Evolutionary conservation across 2,113 vertebrate genomes (phyloP), one percentile per base, ranked within the genome.

Genomic region (Calcarius ornatus): DNA sequence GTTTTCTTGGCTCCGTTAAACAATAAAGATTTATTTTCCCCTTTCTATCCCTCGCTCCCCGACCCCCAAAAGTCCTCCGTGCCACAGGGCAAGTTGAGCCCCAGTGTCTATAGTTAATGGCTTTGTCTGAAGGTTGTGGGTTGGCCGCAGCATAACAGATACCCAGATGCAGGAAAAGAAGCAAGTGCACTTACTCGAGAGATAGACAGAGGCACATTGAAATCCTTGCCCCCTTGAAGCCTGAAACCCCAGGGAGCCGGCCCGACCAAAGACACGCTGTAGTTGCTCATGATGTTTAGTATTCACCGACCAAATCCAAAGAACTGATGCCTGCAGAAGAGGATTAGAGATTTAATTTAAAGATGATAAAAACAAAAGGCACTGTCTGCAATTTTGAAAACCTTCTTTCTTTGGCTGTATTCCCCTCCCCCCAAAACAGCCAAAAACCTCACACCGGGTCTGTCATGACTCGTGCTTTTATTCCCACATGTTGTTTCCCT

Each of bases 231-330:
- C 48, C 99, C 99, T 96, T 99, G 99, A 95, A 99, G 99, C 75
- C 99, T 98, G 98, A 99, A 99, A 80, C 99, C 99, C 99, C 99
- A 99, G 42, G 99, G 99, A 96, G 99, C 99, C 1, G 99, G 99
- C 97, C 99, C 99, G 23, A 93, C 96, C 96, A 99, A 97, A 53
- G 98, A 98, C 94, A 99, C 98, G 10, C 90, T 99, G 98, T 99
- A 99, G 98, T 98, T 99, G 97, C 98, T 99, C 99, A 99, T 99
- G 95, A 73, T 98, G 97, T 61, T 92, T 81, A 73, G 30, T 72
- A 56, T 47, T 96, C 94, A 92, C 78, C 89, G 83, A 96, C 68
- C 91, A 95, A 93, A 92, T 92, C 84, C 95, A 96, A 82, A 71
- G 83, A 92, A 86, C 38, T 19, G 91, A 90, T 92, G 78, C 95